Evolutionary conservation across 2,888 invertebrate species (phyloP).

Genomic region (Drosophila mulleri): DNA sequence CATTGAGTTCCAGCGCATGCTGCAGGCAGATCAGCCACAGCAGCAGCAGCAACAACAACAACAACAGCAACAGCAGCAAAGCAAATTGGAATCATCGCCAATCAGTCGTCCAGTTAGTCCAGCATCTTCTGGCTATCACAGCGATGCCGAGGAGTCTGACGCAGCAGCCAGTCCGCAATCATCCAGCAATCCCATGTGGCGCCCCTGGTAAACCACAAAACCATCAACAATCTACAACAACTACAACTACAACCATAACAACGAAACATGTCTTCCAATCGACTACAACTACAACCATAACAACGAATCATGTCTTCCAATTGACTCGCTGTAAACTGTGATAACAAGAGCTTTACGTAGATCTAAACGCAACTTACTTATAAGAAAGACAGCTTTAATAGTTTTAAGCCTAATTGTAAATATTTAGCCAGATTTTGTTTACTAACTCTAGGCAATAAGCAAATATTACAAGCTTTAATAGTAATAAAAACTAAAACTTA

Average conservation of each 20-base stretch:
- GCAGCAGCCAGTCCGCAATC: constrained; percentile 50
- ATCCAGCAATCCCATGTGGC: constrained; percentile 62
- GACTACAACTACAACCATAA: constrained; percentile 35
- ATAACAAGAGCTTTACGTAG: constrained; percentile 65
- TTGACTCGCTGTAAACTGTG: constrained; percentile 60
- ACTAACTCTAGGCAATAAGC: constrained; percentile 42
- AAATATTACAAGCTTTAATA: constrained; percentile 53
- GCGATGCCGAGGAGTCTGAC: constrained; percentile 73
- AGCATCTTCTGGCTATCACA: constrained; percentile 84
- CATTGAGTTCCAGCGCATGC: constrained; percentile 89
- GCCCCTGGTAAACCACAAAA: constrained; percentile 68
- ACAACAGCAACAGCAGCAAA: constrained; percentile 32
- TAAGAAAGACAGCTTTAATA: constrained; percentile 54
- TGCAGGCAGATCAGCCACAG: constrained; percentile 59
- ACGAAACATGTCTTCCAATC: constrained; percentile 66
- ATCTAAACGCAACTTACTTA: constrained; percentile 18
- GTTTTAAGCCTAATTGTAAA: constrained; percentile 22
- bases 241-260: constrained; percentile 35
- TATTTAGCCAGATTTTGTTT: background rate
- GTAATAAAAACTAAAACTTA: constrained; percentile 50
- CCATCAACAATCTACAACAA: constrained; percentile 1
- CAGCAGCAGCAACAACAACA: constrained; percentile 32
- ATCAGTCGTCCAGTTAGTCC: constrained; percentile 76
- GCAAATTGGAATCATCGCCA: constrained; percentile 47
- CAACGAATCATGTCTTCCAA: constrained; percentile 67